Evolutionary conservation across 53 echinoderm and acorn worm species (phyloP).

Genomic region (Holothuria scabra): DNA sequence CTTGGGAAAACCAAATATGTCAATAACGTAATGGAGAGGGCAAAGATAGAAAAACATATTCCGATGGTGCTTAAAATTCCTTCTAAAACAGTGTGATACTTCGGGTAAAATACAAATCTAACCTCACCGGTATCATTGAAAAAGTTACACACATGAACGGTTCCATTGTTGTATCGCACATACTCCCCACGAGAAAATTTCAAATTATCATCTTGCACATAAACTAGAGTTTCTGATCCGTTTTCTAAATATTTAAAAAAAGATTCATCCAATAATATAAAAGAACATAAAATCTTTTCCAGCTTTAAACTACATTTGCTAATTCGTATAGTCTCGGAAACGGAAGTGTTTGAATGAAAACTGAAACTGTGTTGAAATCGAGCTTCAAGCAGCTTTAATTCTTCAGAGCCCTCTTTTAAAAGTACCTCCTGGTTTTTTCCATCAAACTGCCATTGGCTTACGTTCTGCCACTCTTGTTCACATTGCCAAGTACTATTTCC

Average conservation of each 20-base stretch:
- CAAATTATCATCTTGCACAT: background rate
- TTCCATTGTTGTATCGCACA: constrained; percentile 3
- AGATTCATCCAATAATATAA: constrained; percentile 9
- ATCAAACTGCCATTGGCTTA: too few relatives aligned
- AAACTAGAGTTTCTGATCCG: constrained; percentile 2
- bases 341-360: too few relatives aligned
- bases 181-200: background rate
- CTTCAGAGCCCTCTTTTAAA: too few relatives aligned
- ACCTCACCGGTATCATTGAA: background rate
- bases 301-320: background rate
- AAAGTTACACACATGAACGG: constrained; percentile 19
- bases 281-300: background rate
- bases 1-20: background rate
- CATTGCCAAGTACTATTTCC: too few relatives aligned
- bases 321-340: too few relatives aligned
- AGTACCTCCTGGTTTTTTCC: too few relatives aligned
- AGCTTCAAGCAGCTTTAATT: too few relatives aligned
- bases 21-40: background rate
- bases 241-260: background rate
- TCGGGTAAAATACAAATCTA: background rate
- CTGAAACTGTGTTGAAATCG: too few relatives aligned
- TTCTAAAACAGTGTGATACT: background rate
- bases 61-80: background rate
- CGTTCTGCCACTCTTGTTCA: too few relatives aligned
- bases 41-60: background rate